Percentiles rank a stretch among this genome's conserved stretches.
Conservation (phyloP, 2,888 invertebrate genomes). For the Oligia latruncula region DNA sequence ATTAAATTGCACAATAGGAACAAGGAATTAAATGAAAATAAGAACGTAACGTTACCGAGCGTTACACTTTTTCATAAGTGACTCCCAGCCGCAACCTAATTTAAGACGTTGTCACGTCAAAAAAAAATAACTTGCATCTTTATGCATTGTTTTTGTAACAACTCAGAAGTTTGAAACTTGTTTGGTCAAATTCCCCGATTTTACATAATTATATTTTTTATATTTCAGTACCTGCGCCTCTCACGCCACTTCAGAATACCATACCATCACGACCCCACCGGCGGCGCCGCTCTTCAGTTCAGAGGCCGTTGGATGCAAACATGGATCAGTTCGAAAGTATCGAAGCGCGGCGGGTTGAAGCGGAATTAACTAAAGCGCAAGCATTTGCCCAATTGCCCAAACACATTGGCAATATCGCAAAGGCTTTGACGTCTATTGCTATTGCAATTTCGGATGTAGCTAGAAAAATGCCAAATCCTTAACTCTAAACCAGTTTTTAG, state of each 20-base stretch:
- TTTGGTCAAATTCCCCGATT: too few species aligned
- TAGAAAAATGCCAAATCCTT: conserved; percentile 11
- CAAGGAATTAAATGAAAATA: too few species aligned
- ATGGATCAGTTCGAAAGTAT: neutral
- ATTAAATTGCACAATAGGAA: too few species aligned
- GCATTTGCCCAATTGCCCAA: neutral
- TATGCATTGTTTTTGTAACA: neutral
- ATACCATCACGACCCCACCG: too few species aligned
- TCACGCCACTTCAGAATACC: too few species aligned
- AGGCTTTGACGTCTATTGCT: neutral
- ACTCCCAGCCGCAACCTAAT: too few species aligned
- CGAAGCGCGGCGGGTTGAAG: neutral
- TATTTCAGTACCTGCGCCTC: conserved; percentile 5
- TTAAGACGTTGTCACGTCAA: too few species aligned
- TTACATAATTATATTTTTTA: neutral
- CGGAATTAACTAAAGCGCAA: conserved; percentile 1
- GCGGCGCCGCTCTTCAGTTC: too few species aligned
- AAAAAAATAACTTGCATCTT: too few species aligned
- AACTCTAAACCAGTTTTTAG: neutral
- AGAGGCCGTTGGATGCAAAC: too few species aligned
- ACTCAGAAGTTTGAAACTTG: neutral
- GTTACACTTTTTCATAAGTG: too few species aligned
- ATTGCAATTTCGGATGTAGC: conserved; percentile 7
- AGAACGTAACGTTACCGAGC: too few species aligned
- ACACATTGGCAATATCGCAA: neutral